These are phyloP conservation scores for Sepioteuthis lessoniana DNA, from an alignment of 2,888 invertebrate genomes.

Conservation along the genomic window DNA sequence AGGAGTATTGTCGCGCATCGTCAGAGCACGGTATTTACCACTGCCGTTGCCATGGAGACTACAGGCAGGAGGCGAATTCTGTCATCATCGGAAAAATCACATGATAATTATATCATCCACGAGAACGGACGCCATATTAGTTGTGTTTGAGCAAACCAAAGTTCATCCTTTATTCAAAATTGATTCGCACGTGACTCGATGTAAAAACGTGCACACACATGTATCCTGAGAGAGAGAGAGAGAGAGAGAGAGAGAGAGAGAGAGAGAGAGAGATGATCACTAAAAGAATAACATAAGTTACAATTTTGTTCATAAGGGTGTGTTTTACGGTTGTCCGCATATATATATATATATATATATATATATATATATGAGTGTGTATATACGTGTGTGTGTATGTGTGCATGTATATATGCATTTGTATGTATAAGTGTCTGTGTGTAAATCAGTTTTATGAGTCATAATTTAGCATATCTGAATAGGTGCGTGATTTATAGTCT, in stretches of 20 bases:
- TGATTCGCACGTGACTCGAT: background rate
- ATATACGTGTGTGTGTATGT: background rate
- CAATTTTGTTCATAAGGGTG: background rate
- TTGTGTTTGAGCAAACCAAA: background rate
- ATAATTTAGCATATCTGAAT: too few relatives aligned
- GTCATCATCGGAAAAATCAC: background rate
- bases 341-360: background rate
- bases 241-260: background rate
- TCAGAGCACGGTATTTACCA: background rate
- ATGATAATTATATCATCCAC: background rate
- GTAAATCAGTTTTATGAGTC: too few relatives aligned
- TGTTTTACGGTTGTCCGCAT: background rate
- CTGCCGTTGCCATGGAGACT: background rate
- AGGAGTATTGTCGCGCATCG: background rate
- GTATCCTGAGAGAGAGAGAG: background rate
- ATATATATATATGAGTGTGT: background rate
- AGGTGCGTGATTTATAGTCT: too few relatives aligned
- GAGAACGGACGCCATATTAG: background rate
- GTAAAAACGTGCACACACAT: background rate
- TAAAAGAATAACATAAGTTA: background rate
- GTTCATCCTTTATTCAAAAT: background rate
- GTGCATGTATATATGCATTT: background rate
- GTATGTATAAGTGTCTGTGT: background rate
- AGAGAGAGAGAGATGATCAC: background rate
- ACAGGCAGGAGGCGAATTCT: background rate